These are phyloP conservation scores for Aspidapion aeneum DNA, from an alignment of 2,888 invertebrate species.

Conservation along the genomic window DNA sequence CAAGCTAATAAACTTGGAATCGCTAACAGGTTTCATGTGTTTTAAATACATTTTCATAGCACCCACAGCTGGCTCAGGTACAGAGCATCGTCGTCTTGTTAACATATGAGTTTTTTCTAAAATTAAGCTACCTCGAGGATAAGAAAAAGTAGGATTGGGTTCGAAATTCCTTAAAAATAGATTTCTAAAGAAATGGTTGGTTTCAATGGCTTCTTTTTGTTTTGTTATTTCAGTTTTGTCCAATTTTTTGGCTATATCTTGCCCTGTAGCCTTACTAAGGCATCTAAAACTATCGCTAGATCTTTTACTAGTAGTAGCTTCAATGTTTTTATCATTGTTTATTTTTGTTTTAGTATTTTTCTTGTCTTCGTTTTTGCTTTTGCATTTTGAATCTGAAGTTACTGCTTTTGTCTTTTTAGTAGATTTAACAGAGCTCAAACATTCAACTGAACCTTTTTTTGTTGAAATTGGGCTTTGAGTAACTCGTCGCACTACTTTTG, in stretches of 20 bases:
- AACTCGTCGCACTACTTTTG: slow-evolving; percentile 24
- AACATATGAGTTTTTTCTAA: slow-evolving; percentile 68
- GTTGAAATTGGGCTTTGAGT: slow-evolving; percentile 24
- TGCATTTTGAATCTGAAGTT: slow-evolving; percentile 11
- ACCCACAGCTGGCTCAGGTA: slow-evolving; percentile 54
- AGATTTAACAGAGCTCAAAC: slow-evolving; percentile 33
- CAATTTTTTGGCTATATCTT: slow-evolving; percentile 33
- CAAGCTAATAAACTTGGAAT: slow-evolving; percentile 67
- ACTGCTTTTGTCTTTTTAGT: slow-evolving; percentile 24
- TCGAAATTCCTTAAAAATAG: slow-evolving; percentile 58
- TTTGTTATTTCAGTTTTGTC: slow-evolving; percentile 49
- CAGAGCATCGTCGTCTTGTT: slow-evolving; percentile 44
- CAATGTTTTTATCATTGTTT: slow-evolving; percentile 32
- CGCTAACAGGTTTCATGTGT: slow-evolving; percentile 66
- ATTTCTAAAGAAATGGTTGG: slow-evolving; percentile 68
- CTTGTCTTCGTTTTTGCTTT: slow-evolving; percentile 32
- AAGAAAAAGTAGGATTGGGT: slow-evolving; percentile 44
- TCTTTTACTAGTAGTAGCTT: slow-evolving; percentile 17
- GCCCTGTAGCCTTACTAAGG: slow-evolving; percentile 37
- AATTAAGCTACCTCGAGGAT: slow-evolving; percentile 55
- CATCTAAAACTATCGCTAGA: slow-evolving; percentile 27
- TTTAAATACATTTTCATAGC: slow-evolving; percentile 62
- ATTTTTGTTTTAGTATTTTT: slow-evolving; percentile 44
- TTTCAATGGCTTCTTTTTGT: slow-evolving; percentile 57
- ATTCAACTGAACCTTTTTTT: slow-evolving; percentile 38